Conservation (phyloP, 2,888 invertebrate genomes). For the Hypercompe scribonia region DNA sequence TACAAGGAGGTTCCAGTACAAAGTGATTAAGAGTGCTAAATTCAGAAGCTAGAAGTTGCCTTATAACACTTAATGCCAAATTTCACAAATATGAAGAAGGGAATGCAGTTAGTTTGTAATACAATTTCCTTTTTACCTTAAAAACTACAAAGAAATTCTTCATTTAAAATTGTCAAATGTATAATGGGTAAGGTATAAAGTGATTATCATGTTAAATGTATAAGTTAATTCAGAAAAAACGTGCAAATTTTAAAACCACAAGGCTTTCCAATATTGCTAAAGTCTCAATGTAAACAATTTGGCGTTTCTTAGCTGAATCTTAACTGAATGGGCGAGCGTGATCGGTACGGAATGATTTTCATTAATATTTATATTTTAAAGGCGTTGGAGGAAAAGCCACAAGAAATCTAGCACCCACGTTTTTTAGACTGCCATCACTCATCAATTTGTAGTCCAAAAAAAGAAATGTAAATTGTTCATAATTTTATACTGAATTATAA, state of each 20-base stretch:
- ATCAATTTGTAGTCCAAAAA: neutral
- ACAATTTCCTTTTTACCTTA: too few species aligned
- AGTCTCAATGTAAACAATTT: neutral
- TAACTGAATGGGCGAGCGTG: neutral
- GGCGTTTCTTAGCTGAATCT: neutral
- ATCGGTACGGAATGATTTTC: neutral
- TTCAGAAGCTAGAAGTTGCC: too few species aligned
- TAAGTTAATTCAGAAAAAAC: neutral
- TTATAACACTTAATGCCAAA: too few species aligned
- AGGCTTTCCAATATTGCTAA: neutral
- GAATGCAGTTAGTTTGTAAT: too few species aligned
- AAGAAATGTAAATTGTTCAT: too few species aligned
- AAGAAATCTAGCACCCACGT: neutral
- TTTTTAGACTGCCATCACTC: neutral
- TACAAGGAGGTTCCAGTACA: too few species aligned
- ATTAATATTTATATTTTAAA: neutral
- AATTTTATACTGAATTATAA: too few species aligned
- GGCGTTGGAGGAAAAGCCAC: neutral
- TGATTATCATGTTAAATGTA: too few species aligned
- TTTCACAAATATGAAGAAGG: too few species aligned
- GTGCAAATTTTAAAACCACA: neutral
- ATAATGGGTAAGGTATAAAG: too few species aligned
- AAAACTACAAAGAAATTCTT: neutral
- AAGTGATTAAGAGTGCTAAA: too few species aligned
- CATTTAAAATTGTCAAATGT: neutral